Conservation (phyloP, 2,797 vertebrate species). For the Eptatretus atami region DNA sequence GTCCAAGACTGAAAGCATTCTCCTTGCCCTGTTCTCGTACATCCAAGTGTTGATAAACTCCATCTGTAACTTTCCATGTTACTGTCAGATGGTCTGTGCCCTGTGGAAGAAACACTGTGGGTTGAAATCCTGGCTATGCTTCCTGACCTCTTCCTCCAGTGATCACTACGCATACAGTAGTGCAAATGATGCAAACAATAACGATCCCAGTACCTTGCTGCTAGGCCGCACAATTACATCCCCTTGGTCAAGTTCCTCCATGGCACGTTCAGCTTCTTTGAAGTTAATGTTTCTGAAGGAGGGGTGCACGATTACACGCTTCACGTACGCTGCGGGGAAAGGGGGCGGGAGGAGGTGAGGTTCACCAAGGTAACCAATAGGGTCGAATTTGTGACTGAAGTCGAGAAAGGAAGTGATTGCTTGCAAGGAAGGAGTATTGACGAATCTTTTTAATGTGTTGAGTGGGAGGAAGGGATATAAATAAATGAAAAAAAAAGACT, state of each 20-base stretch:
- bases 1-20: conserved; percentile 84
- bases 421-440: too few species aligned
- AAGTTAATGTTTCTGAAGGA: conserved; percentile 99
- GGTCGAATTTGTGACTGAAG: too few species aligned
- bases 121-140: not conserved
- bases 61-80: conserved; percentile 89
- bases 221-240: conserved; percentile 85
- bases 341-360: too few species aligned
- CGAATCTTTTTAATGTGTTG: too few species aligned
- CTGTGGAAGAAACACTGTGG: not conserved
- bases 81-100: conserved; percentile 52
- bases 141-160: too few species aligned
- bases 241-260: conserved; percentile 92
- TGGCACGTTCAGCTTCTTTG: conserved; percentile 98
- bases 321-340: conserved; percentile 44
- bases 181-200: too few species aligned
- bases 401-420: too few species aligned
- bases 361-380: too few species aligned
- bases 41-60: conserved; percentile 88
- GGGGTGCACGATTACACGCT: conserved; percentile 85
- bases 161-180: too few species aligned
- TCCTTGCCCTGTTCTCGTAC: conserved; percentile 69
- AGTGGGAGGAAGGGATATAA: too few species aligned
- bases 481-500: too few species aligned
- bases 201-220: conserved; percentile 45